Percentiles rank a stretch among this genome's conserved stretches.
These are phyloP conservation scores for Nesogale talazaci DNA, from an alignment of 2,113 vertebrate genomes.

Conservation along the genomic window DNA sequence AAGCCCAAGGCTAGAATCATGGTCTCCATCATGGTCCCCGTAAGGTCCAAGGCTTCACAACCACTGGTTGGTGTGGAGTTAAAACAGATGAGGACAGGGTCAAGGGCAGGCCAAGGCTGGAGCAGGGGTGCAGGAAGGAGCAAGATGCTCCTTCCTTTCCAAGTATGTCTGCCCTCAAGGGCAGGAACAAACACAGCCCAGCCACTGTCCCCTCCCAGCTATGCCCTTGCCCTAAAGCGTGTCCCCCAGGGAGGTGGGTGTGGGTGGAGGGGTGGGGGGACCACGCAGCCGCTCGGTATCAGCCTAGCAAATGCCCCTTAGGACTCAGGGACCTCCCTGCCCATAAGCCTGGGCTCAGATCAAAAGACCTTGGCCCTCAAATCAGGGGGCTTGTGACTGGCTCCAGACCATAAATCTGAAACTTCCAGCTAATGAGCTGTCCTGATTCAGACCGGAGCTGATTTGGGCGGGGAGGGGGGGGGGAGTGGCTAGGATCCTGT, in stretches of 20 bases:
- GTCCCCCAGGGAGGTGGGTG: neutral
- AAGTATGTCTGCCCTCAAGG: neutral
- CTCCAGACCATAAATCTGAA: constrained; percentile 62
- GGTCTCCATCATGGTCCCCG: no score
- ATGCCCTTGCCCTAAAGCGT: neutral
- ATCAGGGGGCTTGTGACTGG: neutral
- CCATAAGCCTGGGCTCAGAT: constrained; percentile 58
- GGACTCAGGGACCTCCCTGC: constrained; percentile 43
- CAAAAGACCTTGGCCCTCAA: constrained; percentile 62
- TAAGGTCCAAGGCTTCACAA: neutral
- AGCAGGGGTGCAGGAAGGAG: neutral
- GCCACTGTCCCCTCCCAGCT: neutral
- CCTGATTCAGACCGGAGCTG: neutral
- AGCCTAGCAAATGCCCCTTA: constrained; percentile 57
- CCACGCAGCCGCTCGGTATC: constrained; percentile 47
- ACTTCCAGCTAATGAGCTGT: constrained; percentile 55
- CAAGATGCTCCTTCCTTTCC: neutral
- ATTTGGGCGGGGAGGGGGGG: no score
- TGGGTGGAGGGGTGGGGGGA: no score
- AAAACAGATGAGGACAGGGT: neutral
- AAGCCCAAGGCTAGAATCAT: no score
- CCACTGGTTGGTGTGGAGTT: neutral
- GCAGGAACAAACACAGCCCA: neutral
- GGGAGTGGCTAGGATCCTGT: neutral
- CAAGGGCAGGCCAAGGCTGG: neutral